A percentile compares a stretch with the other conserved stretches of the same genome.
Evolutionary conservation across 1,140 invertebrate species (phyloP).

Genomic region (Drosophila asahinai): DNA sequence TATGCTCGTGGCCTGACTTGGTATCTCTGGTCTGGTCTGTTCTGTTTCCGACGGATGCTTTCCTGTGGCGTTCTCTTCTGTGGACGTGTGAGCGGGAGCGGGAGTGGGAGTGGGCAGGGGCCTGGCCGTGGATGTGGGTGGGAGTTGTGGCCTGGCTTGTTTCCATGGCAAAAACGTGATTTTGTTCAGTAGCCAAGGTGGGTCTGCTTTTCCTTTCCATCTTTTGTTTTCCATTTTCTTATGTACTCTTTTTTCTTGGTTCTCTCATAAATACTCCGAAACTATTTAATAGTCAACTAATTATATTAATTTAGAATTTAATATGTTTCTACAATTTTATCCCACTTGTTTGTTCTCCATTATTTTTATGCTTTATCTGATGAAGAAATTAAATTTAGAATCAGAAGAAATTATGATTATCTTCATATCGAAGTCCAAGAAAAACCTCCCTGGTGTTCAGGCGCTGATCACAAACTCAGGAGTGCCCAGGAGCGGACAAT

Average conservation of each 20-base stretch:
- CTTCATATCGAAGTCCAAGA: no score
- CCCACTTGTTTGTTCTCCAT: neutral
- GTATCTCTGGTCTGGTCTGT: conserved; percentile 59
- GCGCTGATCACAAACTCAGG: neutral
- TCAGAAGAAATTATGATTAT: no score
- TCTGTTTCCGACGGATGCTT: conserved; percentile 34
- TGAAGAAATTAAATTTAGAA: no score
- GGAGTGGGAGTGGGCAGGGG: conserved; percentile 1
- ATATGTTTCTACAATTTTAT: neutral
- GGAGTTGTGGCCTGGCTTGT: conserved; percentile 35
- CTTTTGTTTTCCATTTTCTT: conserved; percentile 6
- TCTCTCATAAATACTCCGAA: neutral
- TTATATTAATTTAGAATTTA: neutral
- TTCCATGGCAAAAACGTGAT: conserved; percentile 42
- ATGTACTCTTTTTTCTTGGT: neutral
- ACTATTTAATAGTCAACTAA: neutral
- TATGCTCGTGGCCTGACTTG: conserved; percentile 82
- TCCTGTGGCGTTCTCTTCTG: conserved; percentile 21
- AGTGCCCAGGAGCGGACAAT: no score
- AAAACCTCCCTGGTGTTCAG: no score
- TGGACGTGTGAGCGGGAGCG: conserved; percentile 5
- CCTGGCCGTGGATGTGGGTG: conserved; percentile 10
- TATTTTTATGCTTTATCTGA: no score
- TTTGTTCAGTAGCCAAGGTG: conserved; percentile 18
- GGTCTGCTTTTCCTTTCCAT: neutral